Base-by-base conservation (phyloP, 2,797 vertebrate genomes). In the Cyprinodon diabolis region DNA sequence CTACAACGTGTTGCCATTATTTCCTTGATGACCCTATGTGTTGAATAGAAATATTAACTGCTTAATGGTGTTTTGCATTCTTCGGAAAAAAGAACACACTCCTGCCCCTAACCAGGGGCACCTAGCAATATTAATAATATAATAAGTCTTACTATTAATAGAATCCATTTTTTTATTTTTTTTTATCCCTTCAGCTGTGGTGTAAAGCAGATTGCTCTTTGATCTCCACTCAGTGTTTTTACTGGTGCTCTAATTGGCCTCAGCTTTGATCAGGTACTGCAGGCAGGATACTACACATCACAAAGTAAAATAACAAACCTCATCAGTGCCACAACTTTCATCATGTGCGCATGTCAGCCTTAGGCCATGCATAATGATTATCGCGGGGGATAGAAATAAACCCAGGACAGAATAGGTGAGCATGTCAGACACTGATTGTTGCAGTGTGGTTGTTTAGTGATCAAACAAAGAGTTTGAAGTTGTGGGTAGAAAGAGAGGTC, bases 231-330 rank as follows among this genome's bases (percentile, higher is more conserved):
- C 80, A 47, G 79, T 84, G 74, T 89, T 90, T 85, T 76, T 60
- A 66, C 78, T 69, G 77, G 80, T 79, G 47, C 77, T 76, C 74
- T 91, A 89, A 93, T 90, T 92, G 88, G 84, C 76, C 80, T 76
- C 12, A 21, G 74, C 89, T 91, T 88, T 90, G 87, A 91, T 90
- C 82, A 12, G 49, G 55, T 81, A 76, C 79, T 74, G 68, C 65
- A 74, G 82, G 52, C 58, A 73, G 43, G 66, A 57, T 55, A 68
- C 77, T 77, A 7, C 19, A 75, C 7, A 57, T 43, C 80, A 79
- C 81, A 47, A 87, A 81, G 69, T 73, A 35, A 71, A 84, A 82
- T 71, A 84, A 78, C n/a, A 77, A 74, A 72, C 52, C 55, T 79
- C 35, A 75, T 83, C 71, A 54, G 49, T 47, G 47, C 58, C 68